A percentile compares a stretch with the other conserved stretches of the same genome.
These are phyloP conservation scores for Caenorhabditis sp. DNA, from an alignment of 2,888 invertebrate species.

Conservation along the genomic window DNA sequence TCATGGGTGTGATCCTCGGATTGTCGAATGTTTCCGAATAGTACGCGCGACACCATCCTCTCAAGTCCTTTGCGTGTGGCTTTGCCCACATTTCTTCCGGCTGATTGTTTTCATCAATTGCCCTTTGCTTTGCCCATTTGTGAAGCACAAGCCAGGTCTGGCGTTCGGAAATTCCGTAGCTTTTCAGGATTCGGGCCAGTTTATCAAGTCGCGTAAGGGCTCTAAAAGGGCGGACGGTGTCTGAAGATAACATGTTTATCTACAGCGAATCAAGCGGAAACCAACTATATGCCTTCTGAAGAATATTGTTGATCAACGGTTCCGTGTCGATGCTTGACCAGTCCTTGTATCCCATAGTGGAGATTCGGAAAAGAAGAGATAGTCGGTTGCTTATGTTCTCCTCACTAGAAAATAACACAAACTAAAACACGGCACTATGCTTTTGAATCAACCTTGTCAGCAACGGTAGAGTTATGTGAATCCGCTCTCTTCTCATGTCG, in stretches of 20 bases:
- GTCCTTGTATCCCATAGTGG: slow-evolving; percentile 69
- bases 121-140: slow-evolving; percentile 61
- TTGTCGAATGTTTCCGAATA: slow-evolving; percentile 61
- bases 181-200: slow-evolving; percentile 59
- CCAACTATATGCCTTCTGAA: slow-evolving; percentile 69
- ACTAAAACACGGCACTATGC: too few relatives aligned
- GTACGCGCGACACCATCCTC: slow-evolving; percentile 63
- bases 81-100: slow-evolving; percentile 36
- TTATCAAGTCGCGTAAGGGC: slow-evolving; percentile 54
- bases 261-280: too few relatives aligned
- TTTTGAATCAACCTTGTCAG: slow-evolving; percentile 52
- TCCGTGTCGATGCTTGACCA: slow-evolving; percentile 60
- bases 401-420: slow-evolving; percentile 66
- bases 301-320: slow-evolving; percentile 52
- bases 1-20: slow-evolving; percentile 22
- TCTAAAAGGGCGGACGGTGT: slow-evolving; percentile 33
- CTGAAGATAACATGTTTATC: too few relatives aligned
- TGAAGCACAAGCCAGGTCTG: slow-evolving; percentile 62
- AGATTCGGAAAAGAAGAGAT: slow-evolving; percentile 65
- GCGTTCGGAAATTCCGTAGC: slow-evolving; percentile 64
- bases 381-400: slow-evolving; percentile 58
- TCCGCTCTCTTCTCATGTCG: slow-evolving; percentile 69
- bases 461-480: slow-evolving; percentile 73
- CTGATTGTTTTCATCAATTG: slow-evolving; percentile 21
- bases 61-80: slow-evolving; percentile 55